phyloP scores from a whole-genome alignment of 2,113 vertebrate species.

The Clarias batrachus region DNA sequence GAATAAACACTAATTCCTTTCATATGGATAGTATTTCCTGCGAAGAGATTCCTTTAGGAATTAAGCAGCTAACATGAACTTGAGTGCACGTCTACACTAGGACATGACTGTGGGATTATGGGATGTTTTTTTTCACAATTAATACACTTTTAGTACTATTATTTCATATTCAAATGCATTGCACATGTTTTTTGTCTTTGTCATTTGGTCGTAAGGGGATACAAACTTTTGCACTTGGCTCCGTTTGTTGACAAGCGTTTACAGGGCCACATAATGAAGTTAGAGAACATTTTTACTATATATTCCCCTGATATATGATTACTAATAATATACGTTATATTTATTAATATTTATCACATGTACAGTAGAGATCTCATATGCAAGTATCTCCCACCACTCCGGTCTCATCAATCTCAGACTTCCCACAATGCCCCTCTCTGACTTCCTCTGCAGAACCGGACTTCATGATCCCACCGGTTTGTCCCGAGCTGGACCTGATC shows the following conservation, averaged over 20 bases:
- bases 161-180: background rate
- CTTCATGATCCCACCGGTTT: conserved; percentile 47
- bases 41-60: background rate
- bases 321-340: background rate
- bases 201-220: background rate
- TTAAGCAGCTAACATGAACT: background rate
- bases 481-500: conserved; percentile 41
- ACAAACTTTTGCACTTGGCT: background rate
- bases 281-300: no score
- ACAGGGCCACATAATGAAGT: background rate
- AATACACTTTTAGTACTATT: background rate
- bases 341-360: background rate
- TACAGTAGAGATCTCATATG: background rate
- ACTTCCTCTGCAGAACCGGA: conserved; percentile 27
- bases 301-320: no score
- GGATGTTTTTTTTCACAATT: background rate
- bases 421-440: background rate
- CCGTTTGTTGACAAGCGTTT: background rate
- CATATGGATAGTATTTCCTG: background rate
- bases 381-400: background rate
- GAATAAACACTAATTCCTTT: background rate
- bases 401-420: background rate
- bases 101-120: no score
- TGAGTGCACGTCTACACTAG: background rate
- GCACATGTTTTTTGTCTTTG: background rate